A percentile compares a stretch with the other conserved stretches of the same genome.
These are phyloP conservation scores for Ramphastos sulfuratus DNA, from an alignment of 2,113 vertebrate species.

Conservation along the genomic window DNA sequence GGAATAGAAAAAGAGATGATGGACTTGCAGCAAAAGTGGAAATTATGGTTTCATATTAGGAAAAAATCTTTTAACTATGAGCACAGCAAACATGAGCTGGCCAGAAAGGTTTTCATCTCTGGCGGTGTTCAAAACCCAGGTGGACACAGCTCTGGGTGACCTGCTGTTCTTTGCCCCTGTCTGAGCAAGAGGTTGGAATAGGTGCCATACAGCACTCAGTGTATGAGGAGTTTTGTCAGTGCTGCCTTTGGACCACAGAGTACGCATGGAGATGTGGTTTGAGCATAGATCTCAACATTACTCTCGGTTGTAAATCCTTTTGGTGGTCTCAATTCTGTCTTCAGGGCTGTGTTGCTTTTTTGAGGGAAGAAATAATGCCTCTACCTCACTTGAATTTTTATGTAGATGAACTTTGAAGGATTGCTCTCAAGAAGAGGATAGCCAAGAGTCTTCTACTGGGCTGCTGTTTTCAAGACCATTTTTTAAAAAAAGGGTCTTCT, in stretches of 20 bases:
- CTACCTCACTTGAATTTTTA: background rate
- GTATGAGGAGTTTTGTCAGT: background rate
- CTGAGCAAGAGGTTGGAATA: background rate
- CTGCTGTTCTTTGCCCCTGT: background rate
- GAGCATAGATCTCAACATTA: rapidly evolving
- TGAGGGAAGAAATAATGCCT: background rate
- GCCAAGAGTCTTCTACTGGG: background rate
- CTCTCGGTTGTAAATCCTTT: background rate
- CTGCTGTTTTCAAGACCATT: background rate
- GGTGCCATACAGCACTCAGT: background rate
- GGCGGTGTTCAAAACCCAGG: background rate
- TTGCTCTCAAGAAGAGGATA: background rate
- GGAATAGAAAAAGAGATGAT: background rate
- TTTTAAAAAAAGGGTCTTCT: background rate
- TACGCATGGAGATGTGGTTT: rapidly evolving
- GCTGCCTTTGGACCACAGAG: background rate
- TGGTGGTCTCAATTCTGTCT: background rate
- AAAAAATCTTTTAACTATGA: background rate
- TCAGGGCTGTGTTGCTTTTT: background rate
- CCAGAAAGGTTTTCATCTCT: background rate
- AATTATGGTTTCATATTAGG: background rate
- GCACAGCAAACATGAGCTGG: background rate
- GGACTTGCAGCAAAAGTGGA: background rate
- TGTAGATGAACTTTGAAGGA: background rate
- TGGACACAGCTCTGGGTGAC: background rate